Evolutionary conservation across 2,888 invertebrate species (phyloP).

Genomic region (Drosophila birchii): DNA sequence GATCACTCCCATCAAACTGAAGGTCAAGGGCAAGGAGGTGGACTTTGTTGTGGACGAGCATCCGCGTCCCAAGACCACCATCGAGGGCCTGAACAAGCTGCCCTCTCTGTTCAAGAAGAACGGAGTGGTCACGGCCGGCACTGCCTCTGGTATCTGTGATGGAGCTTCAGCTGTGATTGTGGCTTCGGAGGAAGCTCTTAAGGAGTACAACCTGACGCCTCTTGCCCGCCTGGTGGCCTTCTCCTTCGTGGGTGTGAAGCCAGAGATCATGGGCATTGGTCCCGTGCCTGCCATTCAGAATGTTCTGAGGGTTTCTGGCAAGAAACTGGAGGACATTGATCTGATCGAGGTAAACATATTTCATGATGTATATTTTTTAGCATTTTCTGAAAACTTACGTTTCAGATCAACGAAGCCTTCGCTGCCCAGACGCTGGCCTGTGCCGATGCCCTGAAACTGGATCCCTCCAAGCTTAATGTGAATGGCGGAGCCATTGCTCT

Average conservation of each 20-base stretch:
- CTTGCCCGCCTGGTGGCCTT: constrained; percentile 96
- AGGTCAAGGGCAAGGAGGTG: constrained; percentile 93
- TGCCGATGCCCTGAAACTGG: constrained; percentile 93
- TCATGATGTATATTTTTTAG: too few relatives aligned
- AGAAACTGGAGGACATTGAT: constrained; percentile 94
- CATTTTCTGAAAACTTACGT: not conserved
- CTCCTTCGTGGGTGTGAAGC: constrained; percentile 97
- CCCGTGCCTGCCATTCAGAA: constrained; percentile 97
- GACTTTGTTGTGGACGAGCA: constrained; percentile 92
- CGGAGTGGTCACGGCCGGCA: constrained; percentile 97
- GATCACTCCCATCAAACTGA: constrained; percentile 93
- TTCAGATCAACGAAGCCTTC: constrained; percentile 98
- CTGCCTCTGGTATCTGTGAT: constrained; percentile 98
- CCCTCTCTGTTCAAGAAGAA: constrained; percentile 96
- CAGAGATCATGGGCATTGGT: constrained; percentile 98
- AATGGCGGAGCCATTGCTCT: constrained; percentile 98
- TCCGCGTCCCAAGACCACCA: constrained; percentile 91
- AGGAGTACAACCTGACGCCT: constrained; percentile 92
- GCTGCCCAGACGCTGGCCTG: constrained; percentile 97
- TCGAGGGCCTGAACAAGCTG: constrained; percentile 93
- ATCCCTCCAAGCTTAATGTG: constrained; percentile 94
- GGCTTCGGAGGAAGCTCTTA: constrained; percentile 95
- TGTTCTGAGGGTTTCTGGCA: constrained; percentile 91
- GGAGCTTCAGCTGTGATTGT: constrained; percentile 97
- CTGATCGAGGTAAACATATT: constrained; percentile 91